Evolutionary conservation across 2,113 vertebrate species (phyloP).

Genomic region (Puma concolor): DNA sequence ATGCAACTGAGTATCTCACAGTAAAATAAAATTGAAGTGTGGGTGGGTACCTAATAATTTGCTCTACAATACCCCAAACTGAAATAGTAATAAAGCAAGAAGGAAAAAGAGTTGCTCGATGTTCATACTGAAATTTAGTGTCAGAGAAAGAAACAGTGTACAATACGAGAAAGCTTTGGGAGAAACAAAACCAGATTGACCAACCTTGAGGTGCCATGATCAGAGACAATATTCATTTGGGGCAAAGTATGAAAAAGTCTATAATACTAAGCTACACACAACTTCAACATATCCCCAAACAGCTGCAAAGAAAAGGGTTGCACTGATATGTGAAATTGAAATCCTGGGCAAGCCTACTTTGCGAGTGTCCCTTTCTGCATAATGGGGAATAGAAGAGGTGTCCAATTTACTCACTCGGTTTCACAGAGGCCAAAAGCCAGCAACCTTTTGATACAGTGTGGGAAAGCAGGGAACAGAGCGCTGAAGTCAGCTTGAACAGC

Average conservation of each 20-base stretch:
- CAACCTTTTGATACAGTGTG: neutral
- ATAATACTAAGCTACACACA: neutral
- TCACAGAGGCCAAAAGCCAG: neutral
- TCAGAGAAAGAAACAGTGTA: neutral
- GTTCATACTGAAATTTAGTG: neutral
- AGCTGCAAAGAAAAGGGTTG: neutral
- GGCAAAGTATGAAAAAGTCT: neutral
- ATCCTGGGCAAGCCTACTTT: neutral
- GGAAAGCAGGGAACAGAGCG: neutral
- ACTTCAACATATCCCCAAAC: neutral
- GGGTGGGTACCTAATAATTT: neutral
- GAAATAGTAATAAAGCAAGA: neutral
- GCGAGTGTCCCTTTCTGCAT: neutral
- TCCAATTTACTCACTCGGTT: neutral
- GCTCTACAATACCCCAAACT: neutral
- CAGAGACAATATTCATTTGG: neutral
- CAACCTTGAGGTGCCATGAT: neutral
- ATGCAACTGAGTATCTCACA: neutral
- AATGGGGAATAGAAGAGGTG: neutral
- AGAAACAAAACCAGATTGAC: neutral
- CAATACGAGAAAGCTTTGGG: neutral
- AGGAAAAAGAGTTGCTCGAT: neutral
- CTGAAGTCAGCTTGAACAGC: neutral
- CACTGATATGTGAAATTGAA: neutral
- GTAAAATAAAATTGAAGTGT: neutral